Base-by-base conservation (phyloP, 2,797 vertebrate genomes). In the Coregonus suidteri region DNA sequence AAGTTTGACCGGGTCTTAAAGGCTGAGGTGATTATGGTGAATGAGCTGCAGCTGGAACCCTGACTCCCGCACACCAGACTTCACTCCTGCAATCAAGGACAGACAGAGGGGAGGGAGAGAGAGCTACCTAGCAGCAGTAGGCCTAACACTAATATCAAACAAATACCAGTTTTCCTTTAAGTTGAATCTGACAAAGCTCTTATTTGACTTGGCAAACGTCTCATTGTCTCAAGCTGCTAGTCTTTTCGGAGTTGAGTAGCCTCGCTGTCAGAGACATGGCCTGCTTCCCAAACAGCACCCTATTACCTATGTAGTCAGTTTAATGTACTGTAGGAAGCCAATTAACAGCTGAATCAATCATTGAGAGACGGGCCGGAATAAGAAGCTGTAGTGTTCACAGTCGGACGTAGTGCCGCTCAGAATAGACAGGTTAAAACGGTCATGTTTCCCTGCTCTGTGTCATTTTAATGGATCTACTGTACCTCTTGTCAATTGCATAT, bases 261-360 rank as follows among this genome's bases (percentile, higher is more conserved):
- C 67, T 78, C 41, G 7, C 81, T 80, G 80, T 78, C 80, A 81
- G 85, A 56, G 65, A 75, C 74, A 79, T 69, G 37, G 20, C 18
- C 59, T 1, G 59, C 18, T 25, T 6, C 16, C n/a, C 59, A 1
- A 62, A 62, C 59, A 6, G 18, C 59, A 47, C 62, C 6, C n/a
- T 3, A 3, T 56, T n/a, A 16, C 53, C 15, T 56, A 16, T 56
- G 16, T 18, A 18, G 53, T 56, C 77, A 78, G 75, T 52, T 78
- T 31, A 67, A 59, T 0, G 5, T 62, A 76, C 71, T 62, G 73
- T 47, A 68, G 77, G 77, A 83, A 77, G 83, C 86, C 81, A 85
- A 88, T 88, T 85, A 87, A 82, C 71, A 74, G 71, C 70, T 75
- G 70, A 83, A 84, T 73, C 77, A 81, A 88, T 89, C 82, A 80